Base-by-base conservation (phyloP, 2,888 invertebrate genomes). In the Spodoptera littoralis region DNA sequence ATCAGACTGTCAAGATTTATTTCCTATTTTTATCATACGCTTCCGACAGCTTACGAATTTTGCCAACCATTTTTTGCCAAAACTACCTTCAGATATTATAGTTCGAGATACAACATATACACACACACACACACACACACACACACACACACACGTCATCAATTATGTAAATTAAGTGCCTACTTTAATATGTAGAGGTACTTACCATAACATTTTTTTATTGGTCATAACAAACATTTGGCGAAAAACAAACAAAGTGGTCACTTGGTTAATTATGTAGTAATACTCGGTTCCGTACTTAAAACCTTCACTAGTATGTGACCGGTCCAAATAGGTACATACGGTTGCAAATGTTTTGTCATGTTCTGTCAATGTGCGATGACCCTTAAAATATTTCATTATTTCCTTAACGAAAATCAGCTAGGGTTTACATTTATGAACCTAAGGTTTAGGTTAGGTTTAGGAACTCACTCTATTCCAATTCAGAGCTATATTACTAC, bases 221-320 rank as follows among this genome's bases (percentile, higher is more conserved):
- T 49, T 18, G 41, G 27, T 13, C 43, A 47, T 30, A 67, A 55
- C 44, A 48, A 60, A 60, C 4, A 53, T 68, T 57, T 68, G 24
- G 18, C 18, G 30, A 68, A 60, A 54, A 18, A 4, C 12, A 11
- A 42, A 11, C 36, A 36, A 9, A 36, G 9, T 36, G 6, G 36
- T 36, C 36, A 36, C 2, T 9, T 9, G 36, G 36, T 36, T 9
- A 36, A 9, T 9, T 36, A 36, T 36, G 36, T 36, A 36, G 36
- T 36, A 36, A 36, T 36, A 36, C 8, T 9, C 36, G 36, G 41
- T 50, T 18, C 41, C 41, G 41, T 61, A 47, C 52, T 24, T 8
- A 41, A 22, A 48, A 62, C 11, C 27, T 50, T 58, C 41, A 60
- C 12, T 36, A 24, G 22, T 12, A 13, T 49, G 6, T 50, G 22